phyloP scores from a whole-genome alignment of 1,140 invertebrate species.

The Drosophila parvula region DNA sequence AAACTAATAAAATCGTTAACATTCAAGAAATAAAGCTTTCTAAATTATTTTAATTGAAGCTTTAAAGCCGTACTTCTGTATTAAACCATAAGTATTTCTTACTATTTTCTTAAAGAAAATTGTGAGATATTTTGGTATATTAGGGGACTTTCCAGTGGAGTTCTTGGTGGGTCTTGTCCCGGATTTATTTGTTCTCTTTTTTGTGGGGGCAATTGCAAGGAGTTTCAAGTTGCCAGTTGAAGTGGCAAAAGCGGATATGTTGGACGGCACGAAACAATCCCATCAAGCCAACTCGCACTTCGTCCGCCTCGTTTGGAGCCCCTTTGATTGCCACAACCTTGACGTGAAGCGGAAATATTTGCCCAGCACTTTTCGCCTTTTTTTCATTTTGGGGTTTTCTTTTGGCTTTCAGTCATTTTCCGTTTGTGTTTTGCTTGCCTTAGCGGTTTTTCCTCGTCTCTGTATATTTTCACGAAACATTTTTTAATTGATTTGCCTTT shows the following conservation, averaged over 20 bases:
- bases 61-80: not conserved
- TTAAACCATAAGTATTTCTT: not conserved
- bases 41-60: not conserved
- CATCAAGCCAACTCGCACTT: conserved; percentile 44
- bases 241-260: conserved; percentile 67
- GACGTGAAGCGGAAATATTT: conserved; percentile 54
- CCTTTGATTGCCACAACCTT: conserved; percentile 48
- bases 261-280: conserved; percentile 62
- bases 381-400: conserved; percentile 18
- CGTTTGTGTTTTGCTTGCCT: conserved; percentile 8
- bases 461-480: conserved; percentile 40
- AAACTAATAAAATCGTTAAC: not conserved
- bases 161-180: not conserved
- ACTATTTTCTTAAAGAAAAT: not conserved
- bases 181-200: conserved; percentile 1
- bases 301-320: not conserved
- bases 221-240: conserved; percentile 26
- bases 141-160: not conserved
- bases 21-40: not conserved
- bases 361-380: conserved; percentile 47
- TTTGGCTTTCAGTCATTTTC: conserved; percentile 11
- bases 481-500: conserved; percentile 79
- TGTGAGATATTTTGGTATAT: not conserved
- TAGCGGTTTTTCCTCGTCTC: conserved; percentile 8
- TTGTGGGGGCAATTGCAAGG: not conserved